Evolutionary conservation across 2,113 vertebrate species (phyloP), one percentile per base, ranked within the genome.

Genomic region (Anseranas semipalmata): DNA sequence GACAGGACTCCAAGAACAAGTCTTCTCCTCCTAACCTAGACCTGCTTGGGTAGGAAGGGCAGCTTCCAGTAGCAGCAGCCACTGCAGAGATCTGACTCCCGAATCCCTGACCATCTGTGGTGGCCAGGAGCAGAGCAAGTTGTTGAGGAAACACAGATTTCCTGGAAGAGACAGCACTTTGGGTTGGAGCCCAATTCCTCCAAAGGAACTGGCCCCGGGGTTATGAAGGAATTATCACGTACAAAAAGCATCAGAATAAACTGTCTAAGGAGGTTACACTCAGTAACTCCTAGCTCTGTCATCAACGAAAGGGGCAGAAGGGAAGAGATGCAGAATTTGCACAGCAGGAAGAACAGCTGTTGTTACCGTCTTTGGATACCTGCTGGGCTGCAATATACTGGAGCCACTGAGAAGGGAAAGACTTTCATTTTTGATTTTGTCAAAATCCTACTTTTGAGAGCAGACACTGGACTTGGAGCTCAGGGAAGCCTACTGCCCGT

Each of bases 221-320:
- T 32, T 75, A 18, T 6, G 25, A 14, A 7, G 50, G 7, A 20
- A 9, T 67, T 50, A 16, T 18, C n/a, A 35, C 0, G 0, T 46
- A 52, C 39, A 46, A 75, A 76, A 81, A 50, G 3, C 9, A 60
- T 43, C 7, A 32, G 35, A 62, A 71, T 20, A 48, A 75, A 48
- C 6, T 48, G 48, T 43, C 67, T 20, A 9, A 19, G 16, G 10
- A 16, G 32, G 12, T 11, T 24, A 53, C 41, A 39, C 48, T 56
- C 53, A 60, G 58, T 13, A 62, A 43, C 73, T 85, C 46, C 35
- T 37, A 41, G 59, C 53, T 28, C 73, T 67, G 45, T 18, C 15
- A 5, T 10, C 35, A 87, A 93, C 21, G 9, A 46, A 52, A 81
- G 32, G n/a, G 41, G 37, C 28, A 41, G 24, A 27, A 62, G 32